Percentiles rank a stretch among this genome's conserved stretches.
phyloP scores from a whole-genome alignment of 1,140 invertebrate species.

The Adoxophyes honmai region DNA sequence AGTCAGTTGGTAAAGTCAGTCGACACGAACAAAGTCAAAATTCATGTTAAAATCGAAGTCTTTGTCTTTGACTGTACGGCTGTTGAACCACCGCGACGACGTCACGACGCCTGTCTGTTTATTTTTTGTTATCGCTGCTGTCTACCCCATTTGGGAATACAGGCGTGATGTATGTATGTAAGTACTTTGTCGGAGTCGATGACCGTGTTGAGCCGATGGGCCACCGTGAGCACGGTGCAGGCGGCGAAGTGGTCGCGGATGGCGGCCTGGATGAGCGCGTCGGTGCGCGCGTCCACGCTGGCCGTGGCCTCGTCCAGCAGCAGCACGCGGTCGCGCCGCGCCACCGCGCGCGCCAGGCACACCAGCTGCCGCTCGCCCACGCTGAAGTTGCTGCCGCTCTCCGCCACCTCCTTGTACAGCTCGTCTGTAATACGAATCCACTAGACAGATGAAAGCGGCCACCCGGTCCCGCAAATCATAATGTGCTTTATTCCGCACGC shows the following conservation, averaged over 20 bases:
- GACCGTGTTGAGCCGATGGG: conserved; percentile 89
- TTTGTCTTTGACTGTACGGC: too few species aligned
- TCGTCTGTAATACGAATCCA: conserved; percentile 31
- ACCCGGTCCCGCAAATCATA: too few species aligned
- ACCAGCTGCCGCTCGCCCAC: conserved; percentile 87
- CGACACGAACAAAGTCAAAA: too few species aligned
- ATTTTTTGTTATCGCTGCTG: too few species aligned
- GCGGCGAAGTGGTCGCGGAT: conserved; percentile 82
- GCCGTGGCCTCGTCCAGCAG: conserved; percentile 87
- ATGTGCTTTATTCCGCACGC: too few species aligned
- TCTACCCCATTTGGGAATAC: too few species aligned
- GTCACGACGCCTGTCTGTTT: too few species aligned
- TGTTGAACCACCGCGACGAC: too few species aligned
- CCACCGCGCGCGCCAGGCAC: conserved; percentile 85
- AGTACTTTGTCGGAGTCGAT: conserved; percentile 87
- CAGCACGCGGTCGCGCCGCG: conserved; percentile 81
- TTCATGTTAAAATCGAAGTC: too few species aligned
- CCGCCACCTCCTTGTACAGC: conserved; percentile 79
- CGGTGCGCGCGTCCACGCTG: conserved; percentile 83
- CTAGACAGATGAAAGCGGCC: too few species aligned
- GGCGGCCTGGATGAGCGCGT: conserved; percentile 83
- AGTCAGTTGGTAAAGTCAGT: too few species aligned
- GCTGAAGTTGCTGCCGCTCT: conserved; percentile 82
- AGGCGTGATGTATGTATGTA: too few species aligned
- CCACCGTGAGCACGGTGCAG: conserved; percentile 90